phyloP scores from a whole-genome alignment of 2,797 vertebrate species.

The Lutjanus campechanus region DNA sequence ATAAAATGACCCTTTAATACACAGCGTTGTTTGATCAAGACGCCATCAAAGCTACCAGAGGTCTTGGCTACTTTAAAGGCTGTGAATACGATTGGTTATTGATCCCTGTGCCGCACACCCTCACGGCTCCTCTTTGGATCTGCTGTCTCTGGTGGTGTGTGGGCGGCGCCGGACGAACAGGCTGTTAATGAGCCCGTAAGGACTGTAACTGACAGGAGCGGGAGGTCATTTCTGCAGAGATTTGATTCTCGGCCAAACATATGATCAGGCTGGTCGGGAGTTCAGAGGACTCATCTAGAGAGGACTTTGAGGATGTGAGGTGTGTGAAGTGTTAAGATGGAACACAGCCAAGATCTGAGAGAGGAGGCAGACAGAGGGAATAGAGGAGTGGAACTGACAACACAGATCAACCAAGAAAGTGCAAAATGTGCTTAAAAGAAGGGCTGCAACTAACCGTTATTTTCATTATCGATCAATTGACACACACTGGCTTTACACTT shows the following conservation, averaged over 20 bases:
- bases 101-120: slow-evolving; percentile 74
- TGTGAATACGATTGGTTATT: slow-evolving; percentile 68
- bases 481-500: not conserved
- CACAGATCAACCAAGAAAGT: not conserved
- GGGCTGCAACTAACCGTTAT: not conserved
- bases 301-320: slow-evolving; percentile 16
- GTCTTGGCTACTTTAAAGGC: slow-evolving; percentile 79
- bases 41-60: slow-evolving; percentile 55
- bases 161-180: slow-evolving; percentile 75
- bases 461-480: not conserved
- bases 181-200: slow-evolving; percentile 69
- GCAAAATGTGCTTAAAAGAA: not conserved
- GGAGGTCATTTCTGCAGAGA: slow-evolving; percentile 28
- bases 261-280: slow-evolving; percentile 20
- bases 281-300: slow-evolving; percentile 33
- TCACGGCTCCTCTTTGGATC: slow-evolving; percentile 70
- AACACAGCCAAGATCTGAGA: slow-evolving; percentile 11
- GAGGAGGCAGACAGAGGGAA: slow-evolving; percentile 12
- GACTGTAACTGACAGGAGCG: slow-evolving; percentile 36
- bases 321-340: slow-evolving; percentile 22
- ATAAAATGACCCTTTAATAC: slow-evolving; percentile 4
- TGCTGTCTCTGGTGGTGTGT: slow-evolving; percentile 79
- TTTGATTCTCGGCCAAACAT: slow-evolving; percentile 41
- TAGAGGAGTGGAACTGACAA: not conserved
- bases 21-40: not conserved